These are phyloP conservation scores for Plodia interpunctella DNA, from an alignment of 1,140 invertebrate genomes.

Conservation along the genomic window DNA sequence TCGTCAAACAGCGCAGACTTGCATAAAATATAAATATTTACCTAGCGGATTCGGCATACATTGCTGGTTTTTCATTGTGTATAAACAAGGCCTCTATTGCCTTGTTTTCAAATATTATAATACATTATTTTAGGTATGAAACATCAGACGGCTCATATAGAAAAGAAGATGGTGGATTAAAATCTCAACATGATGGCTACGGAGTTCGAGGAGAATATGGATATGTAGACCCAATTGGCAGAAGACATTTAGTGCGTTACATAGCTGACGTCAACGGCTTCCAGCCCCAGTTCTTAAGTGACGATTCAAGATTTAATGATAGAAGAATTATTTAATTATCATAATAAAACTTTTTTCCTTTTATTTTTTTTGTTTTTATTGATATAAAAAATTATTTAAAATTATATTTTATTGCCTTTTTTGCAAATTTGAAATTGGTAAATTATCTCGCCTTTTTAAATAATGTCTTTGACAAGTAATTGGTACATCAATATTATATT, in stretches of 20 bases:
- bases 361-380: conserved; percentile 6
- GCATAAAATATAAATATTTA: too few relatives aligned
- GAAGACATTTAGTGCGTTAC: conserved; percentile 39
- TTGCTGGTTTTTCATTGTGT: too few relatives aligned
- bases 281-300: conserved; percentile 34
- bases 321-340: conserved; percentile 49
- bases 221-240: conserved; percentile 48
- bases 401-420: too few relatives aligned
- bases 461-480: too few relatives aligned
- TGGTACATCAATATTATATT: too few relatives aligned
- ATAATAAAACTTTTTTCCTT: conserved; percentile 8
- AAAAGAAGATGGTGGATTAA: conserved; percentile 56
- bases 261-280: conserved; percentile 55
- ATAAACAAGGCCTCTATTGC: too few relatives aligned
- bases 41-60: too few relatives aligned
- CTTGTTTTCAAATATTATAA: too few relatives aligned
- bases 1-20: too few relatives aligned
- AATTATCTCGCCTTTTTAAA: too few relatives aligned
- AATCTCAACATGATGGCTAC: conserved; percentile 23
- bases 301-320: conserved; percentile 54
- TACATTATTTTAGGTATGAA: conserved; percentile 40
- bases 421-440: too few relatives aligned
- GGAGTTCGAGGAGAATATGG: conserved; percentile 59
- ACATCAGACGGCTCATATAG: conserved; percentile 56
- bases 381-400: too few relatives aligned